Evolutionary conservation across 2,888 invertebrate genomes (phyloP), one percentile per base, ranked within the genome.

Genomic region (Bhutanitis thaidina): DNA sequence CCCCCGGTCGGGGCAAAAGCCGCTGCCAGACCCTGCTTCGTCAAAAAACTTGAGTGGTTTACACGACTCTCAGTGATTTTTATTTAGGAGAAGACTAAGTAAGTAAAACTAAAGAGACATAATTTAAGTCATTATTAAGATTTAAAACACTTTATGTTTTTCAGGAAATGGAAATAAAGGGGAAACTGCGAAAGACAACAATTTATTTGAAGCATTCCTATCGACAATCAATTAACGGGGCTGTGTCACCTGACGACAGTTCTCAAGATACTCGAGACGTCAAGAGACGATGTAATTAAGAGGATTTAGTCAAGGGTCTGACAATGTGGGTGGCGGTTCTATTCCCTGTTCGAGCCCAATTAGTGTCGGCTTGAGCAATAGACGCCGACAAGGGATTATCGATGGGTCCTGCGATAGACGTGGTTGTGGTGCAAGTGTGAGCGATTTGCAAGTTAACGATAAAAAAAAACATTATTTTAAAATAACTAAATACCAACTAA

Each of bases 331-430:
- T 65, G 65, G 66, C 63, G 59, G 52, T 30, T 49, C 55, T 47
- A 20, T 49, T 40, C 53, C 59, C 60, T 57, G 55, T 51, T 45
- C 36, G 58, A 54, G 61, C 53, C 69, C 75, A 72, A 76, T 77
- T 77, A 76, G 71, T 65, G 63, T 56, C 70, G 71, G 65, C 58
- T 62, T 54, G 53, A 57, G 61, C 56, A 48, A 56, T 54, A 54
- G 57, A 59, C 56, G 60, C 62, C 65, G 68, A 53, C 60, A 51
- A 57, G 52, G 65, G 65, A 62, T 61, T 61, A 54, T 50, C 20
- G 53, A 50, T 46, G 48, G 32, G 46, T 7, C 13, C 40, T 10
- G 49, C 37, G 40, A 38, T 45, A 49, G 43, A 13, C 12, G 20
- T 29, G 32, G 7, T 46, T 50, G 52, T 62, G 68, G 63, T 37